A percentile compares a stretch with the other conserved stretches of the same genome.
Conservation (phyloP, 2,888 invertebrate genomes). For the Tuberolachnus salignus region DNA sequence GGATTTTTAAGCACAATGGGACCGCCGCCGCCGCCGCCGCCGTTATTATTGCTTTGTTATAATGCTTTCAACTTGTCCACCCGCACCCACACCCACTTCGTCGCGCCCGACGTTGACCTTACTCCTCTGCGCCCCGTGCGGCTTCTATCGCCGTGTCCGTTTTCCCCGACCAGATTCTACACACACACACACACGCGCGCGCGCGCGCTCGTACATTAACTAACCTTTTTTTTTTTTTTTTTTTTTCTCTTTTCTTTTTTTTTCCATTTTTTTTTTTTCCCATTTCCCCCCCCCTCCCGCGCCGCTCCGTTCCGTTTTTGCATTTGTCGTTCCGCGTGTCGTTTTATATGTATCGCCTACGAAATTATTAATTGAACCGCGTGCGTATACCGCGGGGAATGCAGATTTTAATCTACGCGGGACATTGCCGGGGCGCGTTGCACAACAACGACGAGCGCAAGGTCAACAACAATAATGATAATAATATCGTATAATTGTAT, state of each 20-base stretch:
- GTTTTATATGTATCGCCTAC: neutral
- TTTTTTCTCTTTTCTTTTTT: no score
- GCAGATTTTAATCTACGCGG: neutral
- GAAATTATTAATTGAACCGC: neutral
- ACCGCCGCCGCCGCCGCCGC: neutral
- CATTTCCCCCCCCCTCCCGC: no score
- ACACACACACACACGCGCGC: neutral
- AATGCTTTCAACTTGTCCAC: conserved; percentile 8
- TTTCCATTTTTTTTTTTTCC: conserved; percentile 1
- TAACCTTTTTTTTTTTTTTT: neutral
- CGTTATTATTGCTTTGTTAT: conserved; percentile 44
- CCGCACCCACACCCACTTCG: neutral
- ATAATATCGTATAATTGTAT: no score
- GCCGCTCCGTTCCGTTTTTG: neutral
- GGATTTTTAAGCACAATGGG: conserved; percentile 39
- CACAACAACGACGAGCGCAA: neutral
- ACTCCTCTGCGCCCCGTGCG: no score
- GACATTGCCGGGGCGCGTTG: neutral
- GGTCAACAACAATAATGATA: no score
- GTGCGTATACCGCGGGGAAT: neutral
- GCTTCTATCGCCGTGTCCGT: no score
- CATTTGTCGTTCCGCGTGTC: neutral
- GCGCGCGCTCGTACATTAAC: neutral
- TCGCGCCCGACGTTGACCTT: neutral
- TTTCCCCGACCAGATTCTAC: no score